Evolutionary conservation across 1,140 invertebrate species (phyloP).

Genomic region (Eueides isabella): DNA sequence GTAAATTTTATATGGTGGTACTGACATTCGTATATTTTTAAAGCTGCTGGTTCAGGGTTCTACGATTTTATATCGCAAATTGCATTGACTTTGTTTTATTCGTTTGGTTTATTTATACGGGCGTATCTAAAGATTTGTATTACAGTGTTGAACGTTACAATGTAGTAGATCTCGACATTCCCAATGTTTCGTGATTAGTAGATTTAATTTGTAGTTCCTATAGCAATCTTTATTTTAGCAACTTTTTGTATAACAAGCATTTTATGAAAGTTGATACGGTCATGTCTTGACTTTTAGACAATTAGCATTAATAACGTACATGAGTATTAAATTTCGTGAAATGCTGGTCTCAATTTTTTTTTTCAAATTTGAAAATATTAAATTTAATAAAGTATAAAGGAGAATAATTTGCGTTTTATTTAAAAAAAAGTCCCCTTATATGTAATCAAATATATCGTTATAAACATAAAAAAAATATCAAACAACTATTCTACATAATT

Average conservation of each 20-base stretch:
- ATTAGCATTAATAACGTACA: slow-evolving; percentile 29
- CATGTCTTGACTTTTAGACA: slow-evolving; percentile 29
- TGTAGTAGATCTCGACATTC: slow-evolving; percentile 70
- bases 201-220: slow-evolving; percentile 65
- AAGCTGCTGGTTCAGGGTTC: slow-evolving; percentile 13
- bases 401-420: slow-evolving; percentile 43
- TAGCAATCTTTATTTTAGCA: slow-evolving; percentile 37
- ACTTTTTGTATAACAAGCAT: slow-evolving; percentile 33
- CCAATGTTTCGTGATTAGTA: slow-evolving; percentile 57
- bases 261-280: slow-evolving; percentile 34
- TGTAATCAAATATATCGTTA: background rate
- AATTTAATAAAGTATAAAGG: slow-evolving; percentile 48
- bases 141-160: slow-evolving; percentile 52
- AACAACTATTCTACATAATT: background rate
- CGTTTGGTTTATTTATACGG: slow-evolving; percentile 21
- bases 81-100: slow-evolving; percentile 1
- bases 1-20: background rate
- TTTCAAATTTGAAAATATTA: slow-evolving; percentile 31
- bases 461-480: slow-evolving; percentile 1
- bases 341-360: slow-evolving; percentile 20
- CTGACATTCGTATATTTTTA: background rate
- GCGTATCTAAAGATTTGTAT: slow-evolving; percentile 9
- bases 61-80: slow-evolving; percentile 11
- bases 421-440: background rate
- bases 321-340: slow-evolving; percentile 35